These are phyloP conservation scores for Gallinago paraguaiae DNA, from an alignment of 2,113 vertebrate genomes.

Conservation along the genomic window DNA sequence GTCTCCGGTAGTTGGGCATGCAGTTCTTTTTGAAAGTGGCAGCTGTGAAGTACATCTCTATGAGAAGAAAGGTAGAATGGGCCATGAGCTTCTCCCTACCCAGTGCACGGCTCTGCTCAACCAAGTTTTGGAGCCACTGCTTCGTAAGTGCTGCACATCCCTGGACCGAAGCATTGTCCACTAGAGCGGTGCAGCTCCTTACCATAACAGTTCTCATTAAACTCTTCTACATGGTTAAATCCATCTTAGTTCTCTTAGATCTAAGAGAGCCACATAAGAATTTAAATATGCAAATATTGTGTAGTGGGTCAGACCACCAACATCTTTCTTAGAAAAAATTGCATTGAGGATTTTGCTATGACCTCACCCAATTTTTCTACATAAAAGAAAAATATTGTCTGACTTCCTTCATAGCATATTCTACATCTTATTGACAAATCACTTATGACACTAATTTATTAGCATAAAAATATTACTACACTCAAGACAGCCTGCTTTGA, in stretches of 20 bases:
- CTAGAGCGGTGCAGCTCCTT: accelerated
- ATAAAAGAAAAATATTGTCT: conserved; percentile 56
- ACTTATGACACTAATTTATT: conserved; percentile 65
- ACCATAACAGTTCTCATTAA: not conserved
- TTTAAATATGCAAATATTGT: not conserved
- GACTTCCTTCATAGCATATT: conserved; percentile 49
- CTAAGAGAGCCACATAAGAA: not conserved
- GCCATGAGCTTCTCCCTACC: not conserved
- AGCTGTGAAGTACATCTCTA: not conserved
- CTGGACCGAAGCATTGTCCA: not conserved
- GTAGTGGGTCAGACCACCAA: not conserved
- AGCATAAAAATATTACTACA: conserved; percentile 53
- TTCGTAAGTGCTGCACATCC: not conserved
- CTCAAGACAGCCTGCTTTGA: conserved; percentile 49
- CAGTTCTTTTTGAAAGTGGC: not conserved
- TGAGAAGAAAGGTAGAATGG: not conserved
- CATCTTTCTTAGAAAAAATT: not conserved
- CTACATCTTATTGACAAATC: conserved; percentile 59
- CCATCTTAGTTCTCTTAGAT: not conserved
- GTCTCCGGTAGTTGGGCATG: no score
- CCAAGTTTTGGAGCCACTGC: not conserved
- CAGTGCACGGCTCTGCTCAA: not conserved
- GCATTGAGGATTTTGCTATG: conserved; percentile 5
- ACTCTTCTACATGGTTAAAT: not conserved
- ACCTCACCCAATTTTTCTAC: conserved; percentile 39